Percentiles rank a stretch among this genome's conserved stretches.
Evolutionary conservation across 2,888 invertebrate genomes (phyloP).

Genomic region (Rotaria sp.): DNA sequence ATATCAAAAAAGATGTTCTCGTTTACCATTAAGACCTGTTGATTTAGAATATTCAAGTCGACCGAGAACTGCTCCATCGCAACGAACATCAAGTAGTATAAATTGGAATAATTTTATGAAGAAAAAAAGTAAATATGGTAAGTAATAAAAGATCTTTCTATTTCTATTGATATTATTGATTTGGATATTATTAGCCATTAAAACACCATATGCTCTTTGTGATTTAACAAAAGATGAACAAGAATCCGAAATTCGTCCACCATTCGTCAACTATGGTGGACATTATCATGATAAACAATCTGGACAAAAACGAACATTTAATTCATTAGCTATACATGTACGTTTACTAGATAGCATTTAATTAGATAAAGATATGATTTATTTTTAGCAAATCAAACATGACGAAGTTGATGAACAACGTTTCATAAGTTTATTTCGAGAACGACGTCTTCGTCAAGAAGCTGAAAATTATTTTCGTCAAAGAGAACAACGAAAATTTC

Average conservation of each 20-base stretch:
- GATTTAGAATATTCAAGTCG: not conserved
- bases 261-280: not conserved
- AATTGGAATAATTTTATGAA: slow-evolving; percentile 11
- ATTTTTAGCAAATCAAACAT: not conserved
- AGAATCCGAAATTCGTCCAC: not conserved
- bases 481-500: not conserved
- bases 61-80: not conserved
- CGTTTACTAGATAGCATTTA: not conserved
- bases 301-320: not conserved
- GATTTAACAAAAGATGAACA: not conserved
- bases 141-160: not conserved
- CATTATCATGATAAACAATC: not conserved
- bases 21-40: not conserved
- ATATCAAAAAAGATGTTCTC: not conserved
- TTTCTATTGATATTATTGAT: not conserved
- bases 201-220: not conserved
- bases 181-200: not conserved
- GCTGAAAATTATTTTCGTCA: not conserved
- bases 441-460: not conserved
- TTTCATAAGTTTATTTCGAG: not conserved
- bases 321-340: not conserved
- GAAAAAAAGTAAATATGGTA: not conserved
- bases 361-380: too few relatives aligned
- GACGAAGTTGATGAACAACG: not conserved
- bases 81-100: not conserved